A percentile compares a stretch with the other conserved stretches of the same genome.
Conservation (phyloP, 1,140 invertebrate species). For the Dendroctonus valens region DNA sequence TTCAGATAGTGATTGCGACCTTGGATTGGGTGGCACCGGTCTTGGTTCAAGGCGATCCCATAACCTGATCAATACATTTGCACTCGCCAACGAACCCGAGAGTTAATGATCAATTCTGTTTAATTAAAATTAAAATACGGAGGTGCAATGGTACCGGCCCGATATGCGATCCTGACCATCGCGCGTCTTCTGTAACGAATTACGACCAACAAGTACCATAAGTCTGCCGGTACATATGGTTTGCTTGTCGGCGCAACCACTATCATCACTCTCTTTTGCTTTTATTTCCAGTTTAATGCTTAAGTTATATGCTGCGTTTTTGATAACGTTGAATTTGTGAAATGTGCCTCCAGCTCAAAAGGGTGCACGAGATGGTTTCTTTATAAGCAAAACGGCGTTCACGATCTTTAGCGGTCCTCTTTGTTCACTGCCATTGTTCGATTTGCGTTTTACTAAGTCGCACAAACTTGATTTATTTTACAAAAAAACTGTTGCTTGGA, state of each 20-base stretch:
- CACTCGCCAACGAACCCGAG: constrained; percentile 25
- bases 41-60: constrained; percentile 32
- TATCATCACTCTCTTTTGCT: too few relatives aligned
- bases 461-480: too few relatives aligned
- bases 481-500: too few relatives aligned
- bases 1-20: constrained; percentile 26
- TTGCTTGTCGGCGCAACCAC: constrained; percentile 8
- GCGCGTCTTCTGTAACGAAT: constrained; percentile 24
- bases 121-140: constrained; percentile 37
- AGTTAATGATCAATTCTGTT: constrained; percentile 35
- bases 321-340: too few relatives aligned
- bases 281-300: too few relatives aligned
- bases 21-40: constrained; percentile 29
- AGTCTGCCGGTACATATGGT: constrained; percentile 22
- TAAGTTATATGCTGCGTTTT: too few relatives aligned
- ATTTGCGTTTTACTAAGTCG: too few relatives aligned
- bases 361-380: too few relatives aligned
- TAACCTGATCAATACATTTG: constrained; percentile 31
- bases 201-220: constrained; percentile 27
- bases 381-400: too few relatives aligned
- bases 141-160: constrained; percentile 17
- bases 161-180: constrained; percentile 30
- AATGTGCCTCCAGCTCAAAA: too few relatives aligned
- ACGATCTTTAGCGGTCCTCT: too few relatives aligned
- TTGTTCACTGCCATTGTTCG: too few relatives aligned